Conservation (phyloP, 2,113 vertebrate species). For the Austrofundulus limnaeus region DNA sequence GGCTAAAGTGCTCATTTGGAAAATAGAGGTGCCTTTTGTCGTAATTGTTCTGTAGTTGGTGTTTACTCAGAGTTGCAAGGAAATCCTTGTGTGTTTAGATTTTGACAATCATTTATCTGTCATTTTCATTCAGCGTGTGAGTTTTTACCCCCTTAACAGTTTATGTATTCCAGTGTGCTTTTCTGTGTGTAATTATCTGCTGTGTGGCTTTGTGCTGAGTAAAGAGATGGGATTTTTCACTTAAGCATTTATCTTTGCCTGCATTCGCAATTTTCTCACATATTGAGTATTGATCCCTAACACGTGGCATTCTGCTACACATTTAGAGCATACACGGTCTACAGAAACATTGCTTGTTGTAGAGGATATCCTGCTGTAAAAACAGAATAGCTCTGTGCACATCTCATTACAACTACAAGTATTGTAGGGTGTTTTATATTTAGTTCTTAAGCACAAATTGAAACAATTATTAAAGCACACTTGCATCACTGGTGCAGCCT, state of each 20-base stretch:
- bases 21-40: slow-evolving; percentile 44
- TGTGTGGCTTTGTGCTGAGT: slow-evolving; percentile 44
- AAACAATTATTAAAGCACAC: background rate
- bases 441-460: background rate
- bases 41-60: slow-evolving; percentile 60
- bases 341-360: slow-evolving; percentile 4
- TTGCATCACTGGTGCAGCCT: too few species aligned
- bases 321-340: slow-evolving; percentile 10
- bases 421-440: background rate
- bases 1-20: slow-evolving; percentile 55
- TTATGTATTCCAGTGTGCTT: background rate
- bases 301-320: background rate
- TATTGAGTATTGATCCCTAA: slow-evolving; percentile 57
- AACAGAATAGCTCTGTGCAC: slow-evolving; percentile 19
- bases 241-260: slow-evolving; percentile 61
- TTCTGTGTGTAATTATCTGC: slow-evolving; percentile 21
- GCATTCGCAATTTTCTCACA: slow-evolving; percentile 34
- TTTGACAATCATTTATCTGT: slow-evolving; percentile 41
- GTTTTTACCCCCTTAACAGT: slow-evolving; percentile 14
- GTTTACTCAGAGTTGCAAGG: slow-evolving; percentile 37
- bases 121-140: slow-evolving; percentile 19
- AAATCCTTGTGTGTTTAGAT: slow-evolving; percentile 7
- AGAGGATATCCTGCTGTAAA: slow-evolving; percentile 19
- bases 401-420: slow-evolving; percentile 21
- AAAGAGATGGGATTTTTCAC: slow-evolving; percentile 61